phyloP scores from a whole-genome alignment of 2,113 vertebrate genomes.

The Orientallactaga bullata region DNA sequence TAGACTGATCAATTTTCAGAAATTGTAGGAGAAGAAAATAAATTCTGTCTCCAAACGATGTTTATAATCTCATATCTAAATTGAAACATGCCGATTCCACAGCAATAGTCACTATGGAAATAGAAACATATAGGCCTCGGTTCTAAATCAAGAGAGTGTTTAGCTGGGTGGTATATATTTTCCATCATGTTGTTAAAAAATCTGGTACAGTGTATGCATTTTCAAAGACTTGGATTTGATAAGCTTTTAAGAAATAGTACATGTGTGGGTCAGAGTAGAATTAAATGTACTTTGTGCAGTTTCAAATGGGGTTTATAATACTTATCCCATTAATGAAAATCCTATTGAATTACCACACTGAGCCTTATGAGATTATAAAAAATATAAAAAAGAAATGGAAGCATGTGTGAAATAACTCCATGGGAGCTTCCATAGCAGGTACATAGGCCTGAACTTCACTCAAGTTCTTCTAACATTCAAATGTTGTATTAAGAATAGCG shows the following conservation, averaged over 20 bases:
- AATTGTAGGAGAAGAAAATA: conserved; percentile 81
- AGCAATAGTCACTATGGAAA: conserved; percentile 85
- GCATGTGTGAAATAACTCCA: conserved; percentile 59
- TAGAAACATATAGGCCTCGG: conserved; percentile 85
- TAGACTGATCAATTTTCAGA: conserved; percentile 81
- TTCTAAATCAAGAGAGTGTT: conserved; percentile 84
- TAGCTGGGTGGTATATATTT: conserved; percentile 84
- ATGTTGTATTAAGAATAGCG: conserved; percentile 72
- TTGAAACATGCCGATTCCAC: conserved; percentile 84
- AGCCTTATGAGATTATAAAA: conserved; percentile 43
- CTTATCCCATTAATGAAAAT: conserved; percentile 51
- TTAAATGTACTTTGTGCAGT: conserved; percentile 56
- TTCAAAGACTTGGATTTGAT: conserved; percentile 81
- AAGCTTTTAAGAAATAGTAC: conserved; percentile 80
- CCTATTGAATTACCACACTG: conserved; percentile 13
- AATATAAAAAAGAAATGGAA: conserved; percentile 26
- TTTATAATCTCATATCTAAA: conserved; percentile 85
- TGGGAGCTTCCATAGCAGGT: neutral
- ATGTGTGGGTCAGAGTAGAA: conserved; percentile 72
- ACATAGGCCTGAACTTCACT: conserved; percentile 32
- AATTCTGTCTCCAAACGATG: conserved; percentile 83
- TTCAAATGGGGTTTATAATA: conserved; percentile 39
- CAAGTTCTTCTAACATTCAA: conserved; percentile 70
- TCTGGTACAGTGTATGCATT: conserved; percentile 84
- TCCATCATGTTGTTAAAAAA: conserved; percentile 84